Evolutionary conservation across 2,888 invertebrate species (phyloP).

Genomic region (Drosophila nr. fundita): DNA sequence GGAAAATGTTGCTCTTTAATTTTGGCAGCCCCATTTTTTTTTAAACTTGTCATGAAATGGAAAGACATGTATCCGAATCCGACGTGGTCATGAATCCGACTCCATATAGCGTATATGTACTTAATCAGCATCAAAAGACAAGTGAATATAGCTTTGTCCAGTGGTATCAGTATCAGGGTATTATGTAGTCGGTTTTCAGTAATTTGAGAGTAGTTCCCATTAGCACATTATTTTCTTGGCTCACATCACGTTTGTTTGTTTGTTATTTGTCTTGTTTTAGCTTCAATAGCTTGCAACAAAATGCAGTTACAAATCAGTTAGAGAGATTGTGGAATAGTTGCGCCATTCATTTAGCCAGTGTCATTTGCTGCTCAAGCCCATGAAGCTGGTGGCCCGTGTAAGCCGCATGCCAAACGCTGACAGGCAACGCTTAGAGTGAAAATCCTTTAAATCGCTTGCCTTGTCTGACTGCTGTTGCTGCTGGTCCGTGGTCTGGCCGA

Average conservation of each 20-base stretch:
- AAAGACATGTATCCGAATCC: background rate
- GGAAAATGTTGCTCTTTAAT: conserved; percentile 5
- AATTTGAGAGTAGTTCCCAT: background rate
- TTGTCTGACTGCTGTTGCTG: conserved; percentile 11
- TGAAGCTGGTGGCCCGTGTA: conserved; percentile 67
- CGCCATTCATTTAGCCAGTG: conserved; percentile 60
- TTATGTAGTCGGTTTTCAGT: background rate
- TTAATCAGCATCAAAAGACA: background rate
- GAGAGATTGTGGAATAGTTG: conserved; percentile 27
- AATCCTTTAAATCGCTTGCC: conserved; percentile 71
- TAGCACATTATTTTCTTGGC: background rate
- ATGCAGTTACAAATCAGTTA: conserved; percentile 36
- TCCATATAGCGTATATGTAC: background rate
- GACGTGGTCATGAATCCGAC: background rate
- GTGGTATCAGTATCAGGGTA: background rate
- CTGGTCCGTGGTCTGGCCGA: conserved; percentile 26
- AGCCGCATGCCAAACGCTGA: conserved; percentile 78
- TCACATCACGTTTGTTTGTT: too few species aligned
- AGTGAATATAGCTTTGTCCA: background rate
- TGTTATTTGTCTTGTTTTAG: background rate
- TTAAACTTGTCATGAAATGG: background rate
- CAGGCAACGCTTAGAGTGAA: conserved; percentile 71
- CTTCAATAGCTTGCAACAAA: conserved; percentile 21
- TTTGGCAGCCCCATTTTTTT: background rate
- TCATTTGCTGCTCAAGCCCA: conserved; percentile 68